Base-by-base conservation (phyloP, 2,113 vertebrate genomes). In the Raja brachyura region DNA sequence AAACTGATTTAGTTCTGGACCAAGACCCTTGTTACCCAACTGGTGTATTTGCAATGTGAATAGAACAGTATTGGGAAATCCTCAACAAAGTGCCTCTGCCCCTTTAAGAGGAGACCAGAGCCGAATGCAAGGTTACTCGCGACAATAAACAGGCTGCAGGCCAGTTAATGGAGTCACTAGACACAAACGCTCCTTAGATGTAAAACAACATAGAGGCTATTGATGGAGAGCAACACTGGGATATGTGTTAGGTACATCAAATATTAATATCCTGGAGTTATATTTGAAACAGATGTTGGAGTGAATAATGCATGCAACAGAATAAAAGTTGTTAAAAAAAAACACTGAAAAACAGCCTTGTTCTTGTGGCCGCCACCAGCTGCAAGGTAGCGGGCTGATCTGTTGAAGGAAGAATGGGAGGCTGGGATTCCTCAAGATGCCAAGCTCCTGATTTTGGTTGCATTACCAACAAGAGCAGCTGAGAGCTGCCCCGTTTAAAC, bases 181-280 rank as follows among this genome's bases (percentile, higher is more conserved):
- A 73, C 90, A 73, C 90, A 92, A 92, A 92, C 31, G 90, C 33
- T 92, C 68, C 39, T 70, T 92, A 48, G 33, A 92, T 54, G 90
- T 73, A 92, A 92, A 73, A 48, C 68, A 92, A 92, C 90, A 92
- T 73, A 92, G 90, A 92, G 39, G 90, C 90, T 28, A 92, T 92
- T 92, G 90, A 92, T 92, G 22, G 90, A 48, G 54, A 92, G 66
- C 90, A 92, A 68, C 68, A 39, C 90, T 73, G 68, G 90, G 90
- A 92, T 92, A 73, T 73, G 90, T 92, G 90, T 92, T 92, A 70
- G 66, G 70, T 92, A 73, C 90, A 70, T 73, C 90, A 92, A 92
- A 92, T 92, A 92, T 92, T 73, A 92, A 92, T 92, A 92, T 92
- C 90, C 90, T 70, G 90, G 66, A 20, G 90, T 92, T 92, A 73